phyloP scores from a whole-genome alignment of 2,888 invertebrate genomes.

The Stomorhina lunata region DNA sequence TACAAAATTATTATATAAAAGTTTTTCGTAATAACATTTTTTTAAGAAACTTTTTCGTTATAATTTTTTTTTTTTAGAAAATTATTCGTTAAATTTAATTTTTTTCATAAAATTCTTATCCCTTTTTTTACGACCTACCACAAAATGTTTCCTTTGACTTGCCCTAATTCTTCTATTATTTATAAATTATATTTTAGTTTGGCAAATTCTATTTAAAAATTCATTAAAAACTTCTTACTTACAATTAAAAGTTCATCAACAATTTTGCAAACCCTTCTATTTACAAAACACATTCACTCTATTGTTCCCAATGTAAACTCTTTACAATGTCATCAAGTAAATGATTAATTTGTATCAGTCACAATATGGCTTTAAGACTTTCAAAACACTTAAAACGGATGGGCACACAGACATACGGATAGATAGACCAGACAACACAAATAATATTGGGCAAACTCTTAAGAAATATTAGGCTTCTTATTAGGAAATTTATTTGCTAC shows the following conservation, averaged over 20 bases:
- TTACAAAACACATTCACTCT: neutral
- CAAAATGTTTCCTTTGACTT: too few species aligned
- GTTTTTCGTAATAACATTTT: too few species aligned
- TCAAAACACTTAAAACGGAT: neutral
- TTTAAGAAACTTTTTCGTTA: too few species aligned
- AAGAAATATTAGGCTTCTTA: neutral
- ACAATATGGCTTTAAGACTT: neutral
- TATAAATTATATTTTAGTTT: too few species aligned
- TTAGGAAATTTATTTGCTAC: neutral
- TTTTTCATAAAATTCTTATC: too few species aligned
- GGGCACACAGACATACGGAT: neutral
- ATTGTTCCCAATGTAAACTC: neutral
- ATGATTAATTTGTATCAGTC: neutral
- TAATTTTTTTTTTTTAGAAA: too few species aligned
- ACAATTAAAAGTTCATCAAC: neutral
- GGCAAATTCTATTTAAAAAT: neutral
- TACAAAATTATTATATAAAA: too few species aligned
- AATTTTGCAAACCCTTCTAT: too few species aligned
- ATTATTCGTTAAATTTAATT: too few species aligned
- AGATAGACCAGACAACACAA: neutral
- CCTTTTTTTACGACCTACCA: too few species aligned
- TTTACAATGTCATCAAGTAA: neutral
- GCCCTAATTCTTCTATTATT: too few species aligned
- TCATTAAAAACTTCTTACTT: neutral
- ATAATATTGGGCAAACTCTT: neutral